Conservation (phyloP, 2,113 vertebrate species). For the Hippolais icterina region DNA sequence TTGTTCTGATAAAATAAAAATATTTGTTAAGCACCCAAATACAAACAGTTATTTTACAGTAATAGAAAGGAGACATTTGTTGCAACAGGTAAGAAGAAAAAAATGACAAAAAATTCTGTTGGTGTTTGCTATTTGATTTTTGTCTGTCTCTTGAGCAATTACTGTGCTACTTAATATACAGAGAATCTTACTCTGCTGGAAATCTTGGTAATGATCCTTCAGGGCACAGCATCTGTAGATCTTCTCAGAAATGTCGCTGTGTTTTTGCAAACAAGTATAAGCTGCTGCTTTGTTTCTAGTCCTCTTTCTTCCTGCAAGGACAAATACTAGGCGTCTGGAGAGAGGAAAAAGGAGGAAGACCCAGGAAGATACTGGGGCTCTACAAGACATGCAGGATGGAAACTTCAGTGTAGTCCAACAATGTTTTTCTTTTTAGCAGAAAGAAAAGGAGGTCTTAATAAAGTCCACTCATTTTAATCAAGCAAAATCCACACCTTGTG, state of each 20-base stretch:
- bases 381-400: background rate
- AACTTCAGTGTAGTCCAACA: background rate
- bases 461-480: background rate
- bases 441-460: background rate
- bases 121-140: background rate
- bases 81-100: background rate
- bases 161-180: background rate
- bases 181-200: background rate
- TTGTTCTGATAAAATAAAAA: background rate
- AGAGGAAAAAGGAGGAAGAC: background rate
- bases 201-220: background rate
- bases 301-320: background rate
- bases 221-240: background rate
- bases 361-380: background rate
- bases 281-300: background rate
- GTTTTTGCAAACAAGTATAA: background rate
- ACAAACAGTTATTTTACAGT: background rate
- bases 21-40: background rate
- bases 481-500: background rate
- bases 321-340: background rate
- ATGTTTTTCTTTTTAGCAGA: background rate
- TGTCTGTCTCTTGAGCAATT: background rate
- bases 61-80: background rate
- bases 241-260: background rate
- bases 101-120: background rate